These are phyloP conservation scores for Chunga burmeisteri DNA, from an alignment of 2,113 vertebrate species.

Conservation along the genomic window DNA sequence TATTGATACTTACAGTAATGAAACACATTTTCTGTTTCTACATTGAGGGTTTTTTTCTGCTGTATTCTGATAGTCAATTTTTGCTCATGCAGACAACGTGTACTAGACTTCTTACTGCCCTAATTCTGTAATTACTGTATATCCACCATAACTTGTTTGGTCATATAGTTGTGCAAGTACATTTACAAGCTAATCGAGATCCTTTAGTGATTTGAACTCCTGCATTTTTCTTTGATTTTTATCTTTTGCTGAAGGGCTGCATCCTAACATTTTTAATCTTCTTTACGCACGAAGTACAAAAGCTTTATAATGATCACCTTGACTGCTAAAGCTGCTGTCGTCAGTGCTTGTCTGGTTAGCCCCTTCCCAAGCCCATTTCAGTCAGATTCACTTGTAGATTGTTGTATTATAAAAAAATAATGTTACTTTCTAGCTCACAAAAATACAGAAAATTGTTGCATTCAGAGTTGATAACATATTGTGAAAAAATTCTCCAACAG, in stretches of 20 bases:
- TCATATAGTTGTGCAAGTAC: neutral
- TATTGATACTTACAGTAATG: neutral
- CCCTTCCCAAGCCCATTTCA: neutral
- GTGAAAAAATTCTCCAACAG: neutral
- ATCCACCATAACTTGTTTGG: neutral
- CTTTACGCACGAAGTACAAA: neutral
- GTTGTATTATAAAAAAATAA: neutral
- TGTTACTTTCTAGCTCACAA: neutral
- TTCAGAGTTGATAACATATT: neutral
- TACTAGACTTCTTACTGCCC: neutral
- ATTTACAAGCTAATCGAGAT: neutral
- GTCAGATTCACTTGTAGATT: fast-evolving
- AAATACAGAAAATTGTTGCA: neutral
- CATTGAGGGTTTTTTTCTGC: neutral
- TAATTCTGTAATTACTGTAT: neutral
- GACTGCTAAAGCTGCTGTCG: neutral
- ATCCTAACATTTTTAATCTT: neutral
- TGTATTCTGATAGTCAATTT: neutral
- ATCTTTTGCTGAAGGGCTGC: neutral
- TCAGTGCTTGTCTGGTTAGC: neutral
- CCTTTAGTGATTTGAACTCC: neutral
- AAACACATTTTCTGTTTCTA: neutral
- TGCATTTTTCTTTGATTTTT: neutral
- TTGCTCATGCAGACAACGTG: neutral
- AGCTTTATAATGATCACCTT: neutral